These are phyloP conservation scores for Pitta sordida DNA, from an alignment of 2,113 vertebrate species.

Conservation along the genomic window DNA sequence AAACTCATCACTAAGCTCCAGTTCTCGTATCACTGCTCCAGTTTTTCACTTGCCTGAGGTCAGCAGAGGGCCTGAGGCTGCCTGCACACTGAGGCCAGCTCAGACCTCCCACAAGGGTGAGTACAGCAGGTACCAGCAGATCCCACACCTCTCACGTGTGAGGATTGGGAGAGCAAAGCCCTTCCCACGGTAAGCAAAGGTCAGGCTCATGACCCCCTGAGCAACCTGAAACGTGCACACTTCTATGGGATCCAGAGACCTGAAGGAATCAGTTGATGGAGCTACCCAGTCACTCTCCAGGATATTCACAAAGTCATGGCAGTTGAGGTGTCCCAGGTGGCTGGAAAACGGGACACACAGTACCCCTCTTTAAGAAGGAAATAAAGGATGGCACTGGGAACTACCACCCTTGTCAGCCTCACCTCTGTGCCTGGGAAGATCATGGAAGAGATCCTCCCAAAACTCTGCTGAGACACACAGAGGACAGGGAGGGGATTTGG, in stretches of 20 bases:
- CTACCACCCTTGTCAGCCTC: neutral
- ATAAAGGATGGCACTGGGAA: neutral
- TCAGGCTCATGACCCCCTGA: neutral
- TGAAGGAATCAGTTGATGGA: neutral
- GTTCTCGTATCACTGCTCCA: neutral
- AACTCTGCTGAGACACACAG: neutral
- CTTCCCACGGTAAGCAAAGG: neutral
- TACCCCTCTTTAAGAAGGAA: neutral
- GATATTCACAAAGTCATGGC: neutral
- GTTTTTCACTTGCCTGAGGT: neutral
- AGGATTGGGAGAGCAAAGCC: neutral
- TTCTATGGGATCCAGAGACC: neutral
- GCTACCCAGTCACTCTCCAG: neutral
- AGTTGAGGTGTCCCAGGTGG: neutral
- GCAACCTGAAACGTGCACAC: neutral
- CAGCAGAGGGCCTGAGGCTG: neutral
- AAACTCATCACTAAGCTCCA: neutral
- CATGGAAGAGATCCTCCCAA: neutral
- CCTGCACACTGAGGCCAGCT: neutral
- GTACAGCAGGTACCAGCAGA: neutral
- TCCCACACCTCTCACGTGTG: neutral
- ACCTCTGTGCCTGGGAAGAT: neutral
- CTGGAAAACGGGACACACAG: neutral
- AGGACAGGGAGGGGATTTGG: neutral
- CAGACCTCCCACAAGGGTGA: rapidly evolving